These are phyloP conservation scores for Lithophane ornitopus DNA, from an alignment of 2,888 invertebrate species.

Conservation along the genomic window DNA sequence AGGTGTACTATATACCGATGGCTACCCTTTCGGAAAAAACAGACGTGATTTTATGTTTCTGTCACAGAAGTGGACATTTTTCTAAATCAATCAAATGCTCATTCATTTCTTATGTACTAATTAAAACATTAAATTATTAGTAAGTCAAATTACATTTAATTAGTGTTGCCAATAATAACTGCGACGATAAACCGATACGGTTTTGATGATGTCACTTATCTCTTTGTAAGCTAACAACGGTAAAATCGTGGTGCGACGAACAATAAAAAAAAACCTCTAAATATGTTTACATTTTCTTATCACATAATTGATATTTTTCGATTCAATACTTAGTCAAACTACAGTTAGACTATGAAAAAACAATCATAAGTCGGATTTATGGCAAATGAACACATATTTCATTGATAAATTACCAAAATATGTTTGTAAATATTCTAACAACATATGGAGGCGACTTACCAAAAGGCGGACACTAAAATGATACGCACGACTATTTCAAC, in stretches of 20 bases:
- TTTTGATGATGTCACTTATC: slow-evolving; percentile 41
- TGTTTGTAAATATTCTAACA: slow-evolving; percentile 54
- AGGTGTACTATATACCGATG: not conserved
- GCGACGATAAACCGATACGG: slow-evolving; percentile 11
- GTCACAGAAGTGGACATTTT: not conserved
- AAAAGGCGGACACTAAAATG: slow-evolving; percentile 86
- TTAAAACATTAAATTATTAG: not conserved
- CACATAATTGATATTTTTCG: slow-evolving; percentile 4
- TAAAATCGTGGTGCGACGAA: slow-evolving; percentile 11
- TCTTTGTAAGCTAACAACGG: slow-evolving; percentile 20
- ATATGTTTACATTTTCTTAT: slow-evolving; percentile 8
- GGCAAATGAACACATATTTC: slow-evolving; percentile 47
- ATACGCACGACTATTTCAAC: slow-evolving; percentile 89
- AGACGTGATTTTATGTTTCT: not conserved
- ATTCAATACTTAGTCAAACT: not conserved
- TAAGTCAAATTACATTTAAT: not conserved
- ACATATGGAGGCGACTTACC: slow-evolving; percentile 87
- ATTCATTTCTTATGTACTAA: not conserved
- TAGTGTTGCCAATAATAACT: not conserved
- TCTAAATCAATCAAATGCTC: not conserved
- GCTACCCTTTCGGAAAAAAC: not conserved
- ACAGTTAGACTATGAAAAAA: not conserved
- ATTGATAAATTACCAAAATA: slow-evolving; percentile 68
- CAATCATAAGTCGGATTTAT: not conserved
- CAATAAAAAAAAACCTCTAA: slow-evolving; percentile 3